These are phyloP conservation scores for Pissodes strobi DNA, from an alignment of 1,140 invertebrate species.

Conservation along the genomic window DNA sequence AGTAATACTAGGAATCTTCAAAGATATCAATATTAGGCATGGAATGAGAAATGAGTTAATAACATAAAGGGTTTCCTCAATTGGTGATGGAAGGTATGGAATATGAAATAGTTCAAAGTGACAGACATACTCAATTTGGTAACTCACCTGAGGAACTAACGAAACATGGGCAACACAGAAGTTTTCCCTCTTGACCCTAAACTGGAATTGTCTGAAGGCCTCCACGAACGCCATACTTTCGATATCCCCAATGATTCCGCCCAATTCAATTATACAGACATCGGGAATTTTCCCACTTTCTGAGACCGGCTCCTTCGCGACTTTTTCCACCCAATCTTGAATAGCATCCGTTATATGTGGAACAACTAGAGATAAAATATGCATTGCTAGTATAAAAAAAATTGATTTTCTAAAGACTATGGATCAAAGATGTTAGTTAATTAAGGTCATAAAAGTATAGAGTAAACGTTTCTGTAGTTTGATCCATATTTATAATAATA, in stretches of 20 bases:
- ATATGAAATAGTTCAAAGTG: no score
- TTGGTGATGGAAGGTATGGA: no score
- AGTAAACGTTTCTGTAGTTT: no score
- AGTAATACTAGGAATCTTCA: not conserved
- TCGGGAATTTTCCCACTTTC: slow-evolving; percentile 74
- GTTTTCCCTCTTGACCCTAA: slow-evolving; percentile 87
- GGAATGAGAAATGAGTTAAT: no score
- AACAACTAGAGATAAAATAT: slow-evolving; percentile 75
- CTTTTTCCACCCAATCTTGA: slow-evolving; percentile 95
- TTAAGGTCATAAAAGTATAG: no score
- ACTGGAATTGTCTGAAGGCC: slow-evolving; percentile 98
- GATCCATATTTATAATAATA: no score
- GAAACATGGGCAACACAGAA: slow-evolving; percentile 97
- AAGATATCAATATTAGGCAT: no score
- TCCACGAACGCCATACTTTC: slow-evolving; percentile 99
- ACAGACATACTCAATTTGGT: not conserved
- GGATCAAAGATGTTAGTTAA: no score
- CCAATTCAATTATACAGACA: slow-evolving; percentile 91
- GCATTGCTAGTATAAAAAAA: not conserved
- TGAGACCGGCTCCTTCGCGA: slow-evolving; percentile 86
- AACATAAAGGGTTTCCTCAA: no score
- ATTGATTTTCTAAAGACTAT: no score
- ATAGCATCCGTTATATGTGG: slow-evolving; percentile 99
- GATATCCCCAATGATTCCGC: slow-evolving; percentile 98
- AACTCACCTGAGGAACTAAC: slow-evolving; percentile 81